Conservation (phyloP, 2,888 invertebrate species). For the Willowsia nigromaculata region DNA sequence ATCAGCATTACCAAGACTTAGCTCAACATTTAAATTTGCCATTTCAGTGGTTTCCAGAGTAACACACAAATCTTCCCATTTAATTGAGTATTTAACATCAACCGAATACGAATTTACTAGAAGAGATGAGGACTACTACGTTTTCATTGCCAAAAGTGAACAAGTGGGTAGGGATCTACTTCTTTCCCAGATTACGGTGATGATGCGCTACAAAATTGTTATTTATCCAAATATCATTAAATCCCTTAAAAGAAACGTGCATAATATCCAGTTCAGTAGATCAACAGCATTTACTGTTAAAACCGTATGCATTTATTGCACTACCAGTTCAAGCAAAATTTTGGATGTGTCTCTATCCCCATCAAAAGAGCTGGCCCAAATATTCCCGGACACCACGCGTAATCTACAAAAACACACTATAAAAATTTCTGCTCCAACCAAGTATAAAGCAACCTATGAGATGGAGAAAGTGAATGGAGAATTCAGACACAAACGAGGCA, state of each 20-base stretch:
- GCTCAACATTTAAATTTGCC: too few relatives aligned
- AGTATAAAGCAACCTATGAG: neutral
- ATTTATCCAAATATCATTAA: neutral
- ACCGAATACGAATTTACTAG: constrained; percentile 11
- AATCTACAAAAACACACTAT: neutral
- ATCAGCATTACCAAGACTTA: too few relatives aligned
- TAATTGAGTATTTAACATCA: too few relatives aligned
- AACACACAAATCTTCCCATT: too few relatives aligned
- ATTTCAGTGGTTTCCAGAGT: too few relatives aligned
- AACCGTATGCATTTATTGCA: neutral
- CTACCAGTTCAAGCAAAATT: neutral
- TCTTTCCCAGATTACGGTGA: neutral
- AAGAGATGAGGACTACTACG: constrained; percentile 3
- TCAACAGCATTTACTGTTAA: neutral
- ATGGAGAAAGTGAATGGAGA: neutral
- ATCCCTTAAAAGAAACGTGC: neutral
- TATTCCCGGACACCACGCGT: neutral
- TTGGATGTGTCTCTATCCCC: too few relatives aligned
- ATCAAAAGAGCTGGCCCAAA: neutral
- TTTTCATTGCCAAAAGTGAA: neutral
- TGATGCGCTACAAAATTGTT: neutral
- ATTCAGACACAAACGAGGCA: constrained; percentile 25
- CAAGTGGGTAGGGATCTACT: neutral
- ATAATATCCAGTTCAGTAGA: neutral
- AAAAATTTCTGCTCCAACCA: neutral